Conservation (phyloP, 2,888 invertebrate genomes). For the Ochropleura plecta region DNA sequence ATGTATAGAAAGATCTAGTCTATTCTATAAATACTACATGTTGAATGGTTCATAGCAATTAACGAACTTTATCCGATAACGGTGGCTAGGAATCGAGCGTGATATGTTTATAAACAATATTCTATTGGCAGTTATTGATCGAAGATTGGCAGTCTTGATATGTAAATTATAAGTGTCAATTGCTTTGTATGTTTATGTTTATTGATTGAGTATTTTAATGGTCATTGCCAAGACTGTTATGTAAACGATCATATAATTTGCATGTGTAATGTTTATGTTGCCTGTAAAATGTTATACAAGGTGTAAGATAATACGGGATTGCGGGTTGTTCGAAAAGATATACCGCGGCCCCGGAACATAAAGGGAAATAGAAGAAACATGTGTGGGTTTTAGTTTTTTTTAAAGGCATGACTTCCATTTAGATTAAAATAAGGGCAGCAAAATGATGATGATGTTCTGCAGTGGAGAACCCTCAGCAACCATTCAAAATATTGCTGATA, state of each 20-base stretch:
- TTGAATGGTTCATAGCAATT: constrained; percentile 2
- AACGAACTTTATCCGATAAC: constrained; percentile 1
- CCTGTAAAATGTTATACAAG: not conserved
- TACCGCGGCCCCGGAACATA: too few species aligned
- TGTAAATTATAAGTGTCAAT: constrained; percentile 19
- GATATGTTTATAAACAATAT: constrained; percentile 32
- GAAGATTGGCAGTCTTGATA: constrained; percentile 10
- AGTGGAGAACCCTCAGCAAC: too few species aligned
- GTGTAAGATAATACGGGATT: too few species aligned
- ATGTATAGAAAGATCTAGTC: constrained; percentile 4
- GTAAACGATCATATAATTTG: constrained; percentile 27
- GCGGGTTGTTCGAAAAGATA: too few species aligned
- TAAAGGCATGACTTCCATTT: too few species aligned
- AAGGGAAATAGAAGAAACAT: too few species aligned
- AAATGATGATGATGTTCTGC: too few species aligned
- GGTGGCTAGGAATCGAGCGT: not conserved
- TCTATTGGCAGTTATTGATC: not conserved
- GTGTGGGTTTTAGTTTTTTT: too few species aligned
- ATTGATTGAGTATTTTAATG: constrained; percentile 12
- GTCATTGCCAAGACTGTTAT: constrained; percentile 44
- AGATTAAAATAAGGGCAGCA: too few species aligned
- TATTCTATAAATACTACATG: not conserved
- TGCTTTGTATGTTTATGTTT: constrained; percentile 11
- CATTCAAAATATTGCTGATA: too few species aligned
- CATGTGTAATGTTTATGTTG: not conserved